Conservation (phyloP, 2,797 vertebrate species). For the Heteromormyrus szaboi region DNA sequence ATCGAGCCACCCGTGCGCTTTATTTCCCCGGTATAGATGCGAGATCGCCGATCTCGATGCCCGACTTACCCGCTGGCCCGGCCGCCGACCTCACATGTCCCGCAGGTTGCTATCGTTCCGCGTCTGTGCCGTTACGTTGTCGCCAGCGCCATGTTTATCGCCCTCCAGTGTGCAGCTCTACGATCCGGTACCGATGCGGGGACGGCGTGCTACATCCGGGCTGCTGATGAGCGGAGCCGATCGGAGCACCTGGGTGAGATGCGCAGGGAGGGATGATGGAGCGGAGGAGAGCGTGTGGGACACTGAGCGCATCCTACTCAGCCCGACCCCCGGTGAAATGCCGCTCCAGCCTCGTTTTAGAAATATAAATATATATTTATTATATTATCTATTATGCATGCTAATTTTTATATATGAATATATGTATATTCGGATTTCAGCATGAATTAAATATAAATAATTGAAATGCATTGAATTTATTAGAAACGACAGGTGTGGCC, state of each 20-base stretch:
- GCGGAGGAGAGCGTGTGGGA: background rate
- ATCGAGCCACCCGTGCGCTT: constrained; percentile 26
- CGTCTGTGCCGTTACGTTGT: constrained; percentile 54
- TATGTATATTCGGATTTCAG: background rate
- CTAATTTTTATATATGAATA: background rate
- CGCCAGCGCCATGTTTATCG: constrained; percentile 69
- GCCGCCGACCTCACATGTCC: constrained; percentile 64
- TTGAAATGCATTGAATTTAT: background rate
- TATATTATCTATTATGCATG: background rate
- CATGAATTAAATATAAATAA: background rate
- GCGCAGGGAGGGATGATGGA: background rate
- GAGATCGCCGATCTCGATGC: constrained; percentile 17
- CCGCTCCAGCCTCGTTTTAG: constrained; percentile 8
- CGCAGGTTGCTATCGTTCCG: constrained; percentile 32
- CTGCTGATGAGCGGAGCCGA: constrained; percentile 39
- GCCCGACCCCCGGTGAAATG: background rate
- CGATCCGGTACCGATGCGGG: constrained; percentile 38
- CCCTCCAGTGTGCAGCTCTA: constrained; percentile 48
- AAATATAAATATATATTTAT: background rate
- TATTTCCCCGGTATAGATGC: constrained; percentile 36
- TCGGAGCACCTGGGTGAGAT: constrained; percentile 55
- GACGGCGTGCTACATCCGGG: constrained; percentile 70
- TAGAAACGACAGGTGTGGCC: constrained; percentile 20
- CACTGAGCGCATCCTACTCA: background rate
- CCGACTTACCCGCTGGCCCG: constrained; percentile 54